Evolutionary conservation across 2,888 invertebrate species (phyloP), one percentile per base, ranked within the genome.

Genomic region (Agrochola litura): DNA sequence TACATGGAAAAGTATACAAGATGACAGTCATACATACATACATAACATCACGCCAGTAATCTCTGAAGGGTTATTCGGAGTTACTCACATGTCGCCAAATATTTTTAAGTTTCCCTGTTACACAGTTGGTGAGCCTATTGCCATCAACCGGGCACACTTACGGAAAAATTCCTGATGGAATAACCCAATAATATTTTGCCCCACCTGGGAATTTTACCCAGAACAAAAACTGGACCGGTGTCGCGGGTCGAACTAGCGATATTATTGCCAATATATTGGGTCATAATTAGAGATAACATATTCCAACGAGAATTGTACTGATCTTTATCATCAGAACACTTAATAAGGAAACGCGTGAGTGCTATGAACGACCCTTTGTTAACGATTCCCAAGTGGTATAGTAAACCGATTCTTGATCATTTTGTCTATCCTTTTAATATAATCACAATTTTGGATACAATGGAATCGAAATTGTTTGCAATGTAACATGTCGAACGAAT

Each of bases 271-370:
- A 67, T 65, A 49, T n/a, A 72, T 80, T 67, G 43, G 41, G 30
- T 56, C 22, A 52, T 61, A 60, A 56, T 75, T 60, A 66, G 4
- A 73, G 73, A 76, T 83, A 74, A 65, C 56, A 58, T 77, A 71
- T 80, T 73, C 73, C 70, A 71, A 56, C 10, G 73, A 73, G 85
- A 65, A 74, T 69, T 49, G 66, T 66, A 66, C n/a, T n/a, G 67
- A 77, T 77, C 60, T 64, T 76, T 76, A 86, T 86, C 75, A 54
- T 73, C 3, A 14, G 63, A 64, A 73, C 67, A 73, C 66, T 73
- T 84, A 76, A 73, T 84, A 65, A 75, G 85, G 73, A 73, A 66
- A 61, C 56, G 52, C 56, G n/a, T 71, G 65, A 67, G 70, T 81
- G 64, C 5, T 71, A 41, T 74, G 54, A 60, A 70, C 58, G 67